These are phyloP conservation scores for Drosophila tripunctata DNA, from an alignment of 2,888 invertebrate species.

Conservation along the genomic window DNA sequence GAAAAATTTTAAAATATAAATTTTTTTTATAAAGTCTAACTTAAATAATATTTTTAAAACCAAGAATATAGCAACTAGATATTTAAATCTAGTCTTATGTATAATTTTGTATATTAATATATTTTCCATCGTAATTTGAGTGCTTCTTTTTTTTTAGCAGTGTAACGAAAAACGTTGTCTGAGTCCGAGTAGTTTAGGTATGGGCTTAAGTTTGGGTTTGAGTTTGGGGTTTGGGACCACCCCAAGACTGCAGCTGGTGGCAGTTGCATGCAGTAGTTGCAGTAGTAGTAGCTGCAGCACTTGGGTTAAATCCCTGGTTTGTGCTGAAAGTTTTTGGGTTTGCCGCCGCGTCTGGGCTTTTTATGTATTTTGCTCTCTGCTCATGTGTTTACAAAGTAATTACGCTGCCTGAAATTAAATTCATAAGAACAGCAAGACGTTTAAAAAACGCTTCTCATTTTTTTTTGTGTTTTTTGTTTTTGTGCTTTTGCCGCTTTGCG, in stretches of 20 bases:
- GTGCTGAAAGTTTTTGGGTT: slow-evolving; percentile 44
- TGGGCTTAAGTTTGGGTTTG: not conserved
- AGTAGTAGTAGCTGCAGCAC: slow-evolving; percentile 46
- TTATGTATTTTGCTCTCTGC: slow-evolving; percentile 53
- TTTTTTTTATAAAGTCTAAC: too few relatives aligned
- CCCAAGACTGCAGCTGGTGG: slow-evolving; percentile 65
- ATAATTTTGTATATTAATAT: too few relatives aligned
- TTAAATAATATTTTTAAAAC: too few relatives aligned
- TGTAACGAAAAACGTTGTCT: not conserved
- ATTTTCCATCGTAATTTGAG: too few relatives aligned
- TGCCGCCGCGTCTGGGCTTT: slow-evolving; percentile 44
- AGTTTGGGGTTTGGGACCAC: slow-evolving; percentile 49
- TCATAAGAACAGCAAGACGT: slow-evolving; percentile 74
- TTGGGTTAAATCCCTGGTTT: slow-evolving; percentile 71
- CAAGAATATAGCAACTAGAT: too few relatives aligned
- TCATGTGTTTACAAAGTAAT: slow-evolving; percentile 82
- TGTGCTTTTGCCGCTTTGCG: too few relatives aligned
- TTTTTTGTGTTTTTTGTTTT: slow-evolving; percentile 2
- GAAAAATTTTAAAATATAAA: too few relatives aligned
- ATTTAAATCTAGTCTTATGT: too few relatives aligned
- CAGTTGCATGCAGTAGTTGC: slow-evolving; percentile 45
- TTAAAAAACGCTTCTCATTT: slow-evolving; percentile 69
- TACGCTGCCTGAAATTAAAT: slow-evolving; percentile 81
- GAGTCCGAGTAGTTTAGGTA: not conserved
- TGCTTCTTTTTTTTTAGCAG: not conserved